Evolutionary conservation across 1,140 invertebrate species (phyloP).

Genomic region (Hirudo medicinalis): DNA sequence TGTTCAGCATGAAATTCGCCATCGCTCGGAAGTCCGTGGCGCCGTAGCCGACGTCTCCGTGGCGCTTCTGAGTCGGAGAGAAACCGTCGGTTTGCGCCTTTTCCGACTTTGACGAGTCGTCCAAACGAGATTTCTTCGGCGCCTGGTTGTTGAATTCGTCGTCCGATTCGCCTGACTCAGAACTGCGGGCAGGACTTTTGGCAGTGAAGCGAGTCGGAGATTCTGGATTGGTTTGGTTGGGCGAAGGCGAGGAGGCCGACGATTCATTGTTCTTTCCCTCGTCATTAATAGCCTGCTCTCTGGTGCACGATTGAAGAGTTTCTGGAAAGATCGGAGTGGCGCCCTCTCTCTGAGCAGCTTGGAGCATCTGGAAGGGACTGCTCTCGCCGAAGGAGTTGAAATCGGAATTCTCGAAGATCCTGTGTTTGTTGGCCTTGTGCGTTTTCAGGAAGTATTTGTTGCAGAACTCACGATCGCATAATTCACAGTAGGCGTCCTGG

Average conservation of each 20-base stretch:
- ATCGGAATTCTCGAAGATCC: constrained; percentile 51
- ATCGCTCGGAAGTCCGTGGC: constrained; percentile 9
- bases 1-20: constrained; percentile 33
- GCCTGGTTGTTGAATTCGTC: neutral
- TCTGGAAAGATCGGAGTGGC: neutral
- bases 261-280: neutral
- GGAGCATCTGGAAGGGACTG: neutral
- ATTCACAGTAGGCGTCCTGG: constrained; percentile 77
- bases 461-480: constrained; percentile 89
- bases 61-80: neutral
- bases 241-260: neutral
- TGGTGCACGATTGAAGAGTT: neutral
- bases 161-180: neutral
- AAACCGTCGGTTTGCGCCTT: neutral
- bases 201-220: neutral
- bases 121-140: neutral
- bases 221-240: neutral
- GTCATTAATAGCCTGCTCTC: neutral
- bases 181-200: neutral
- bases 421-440: constrained; percentile 87
- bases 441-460: constrained; percentile 98
- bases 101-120: neutral
- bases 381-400: neutral
- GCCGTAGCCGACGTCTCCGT: neutral
- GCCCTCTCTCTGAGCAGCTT: too few species aligned